Base-by-base conservation (phyloP, 2,797 vertebrate species). In the Rhodeus uyekii region DNA sequence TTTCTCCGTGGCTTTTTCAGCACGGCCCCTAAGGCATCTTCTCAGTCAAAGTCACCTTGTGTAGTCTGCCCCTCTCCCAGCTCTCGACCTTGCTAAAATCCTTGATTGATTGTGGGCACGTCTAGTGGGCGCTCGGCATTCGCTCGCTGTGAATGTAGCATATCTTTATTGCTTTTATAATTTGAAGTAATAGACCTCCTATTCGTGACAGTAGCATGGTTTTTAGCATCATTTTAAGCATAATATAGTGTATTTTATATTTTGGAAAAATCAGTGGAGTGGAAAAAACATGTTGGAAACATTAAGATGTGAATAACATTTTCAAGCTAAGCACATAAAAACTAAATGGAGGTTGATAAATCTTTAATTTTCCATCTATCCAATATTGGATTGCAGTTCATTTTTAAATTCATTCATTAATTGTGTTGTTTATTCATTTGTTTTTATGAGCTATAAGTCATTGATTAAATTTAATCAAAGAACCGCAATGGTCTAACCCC, bases 11-110 rank as follows among this genome's bases (percentile, higher is more conserved):
- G 89, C 89, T 86, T 93, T 92, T 92, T 91, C 90, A 89, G 89
- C 87, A 87, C 85, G 89, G 92, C 92, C 92, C 93, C 91, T 89
- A 89, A 92, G 94, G 93, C 92, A 90, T 87, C 82, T 82, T 68
- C 65, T 69, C 87, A 90, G 90, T 94, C 92, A 94, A 94, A 94
- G 94, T 95, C 93, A 94, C 93, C 93, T 94, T 94, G 92, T 83
- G 38, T 60, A 83, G 72, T 76, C 38, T 79, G 90, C 90, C 90
- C 90, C 90, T 69, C 53, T 82, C 89, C 85, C 88, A 87, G 92
- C 92, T 90, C 91, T 84, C 90, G 92, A 94, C 93, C 89, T 91
- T 90, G 80, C 88, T 83, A 83, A 72, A 63, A 78, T 83, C 77
- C 60, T 87, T 91, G 89, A 93, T 91, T 89, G 91, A 93, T 90